Base-by-base conservation (phyloP, 2,888 invertebrate genomes). In the Therioaphis trifolii region DNA sequence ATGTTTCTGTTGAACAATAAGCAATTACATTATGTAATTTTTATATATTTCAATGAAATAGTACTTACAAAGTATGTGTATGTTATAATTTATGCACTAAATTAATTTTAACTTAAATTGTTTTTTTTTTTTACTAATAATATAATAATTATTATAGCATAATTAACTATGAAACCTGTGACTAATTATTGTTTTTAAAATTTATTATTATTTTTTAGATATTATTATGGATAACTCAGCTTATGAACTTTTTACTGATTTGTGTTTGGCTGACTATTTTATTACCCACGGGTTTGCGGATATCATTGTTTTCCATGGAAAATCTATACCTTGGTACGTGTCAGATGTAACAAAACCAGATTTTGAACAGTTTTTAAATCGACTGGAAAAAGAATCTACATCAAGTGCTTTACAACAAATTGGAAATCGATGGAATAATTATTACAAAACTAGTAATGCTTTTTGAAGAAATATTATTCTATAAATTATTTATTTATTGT, bases 291-390 rank as follows among this genome's bases (percentile, higher is more conserved):
- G 89, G 86, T 90, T 91, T 29, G 92, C 92, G n/a, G 88, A 89
- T n/a, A 90, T 92, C 89, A 90, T 98, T 40, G 90, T 93, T 85
- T 94, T 98, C 86, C 93, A 97, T 89, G 93, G 94, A 0, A 98
- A 99, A 90, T 90, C 91, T 4, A 93, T 96, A 85, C 98, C 98
- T 0, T 99, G 99, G 99, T 99, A 95, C 88, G 93, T 99, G 12
- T 98, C 98, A 0, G 99, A 99, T 88, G 95, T 94, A 0, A 95
- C 93, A 24, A 88, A 87, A 1, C 87, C 88, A 2, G 99, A 99
- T 89, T 94, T 97, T 84, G 86, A 91, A 87, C 94, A 93, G 93
- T 90, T 91, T 58, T 72, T 85, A 61, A 72, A 84, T 63, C 35
- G 77, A 49, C 46, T 85, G 68, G 46, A 72, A 21, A 76, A 84